Base-by-base conservation (phyloP, 2,888 invertebrate species). In the Lepidonotus clava region DNA sequence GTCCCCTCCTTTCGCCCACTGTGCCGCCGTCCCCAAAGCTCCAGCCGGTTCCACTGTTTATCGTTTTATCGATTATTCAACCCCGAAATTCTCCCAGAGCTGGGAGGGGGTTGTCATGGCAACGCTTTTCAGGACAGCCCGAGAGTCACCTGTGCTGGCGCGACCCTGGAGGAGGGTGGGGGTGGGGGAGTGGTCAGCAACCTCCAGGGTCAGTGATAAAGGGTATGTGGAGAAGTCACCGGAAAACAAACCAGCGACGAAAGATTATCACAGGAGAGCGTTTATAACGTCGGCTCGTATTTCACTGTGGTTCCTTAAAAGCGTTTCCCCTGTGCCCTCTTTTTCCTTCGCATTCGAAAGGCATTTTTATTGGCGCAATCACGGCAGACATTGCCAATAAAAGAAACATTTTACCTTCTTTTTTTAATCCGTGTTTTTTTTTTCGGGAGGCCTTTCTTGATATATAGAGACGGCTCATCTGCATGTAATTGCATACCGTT, bases 21-120 rank as follows among this genome's bases (percentile, higher is more conserved):
- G 21, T 21, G 18, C 18, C 71, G 14, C 71, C 34, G 36, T 2
- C 71, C 34, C 71, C 34, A 18, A 32, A 14, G 18, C 28, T 14
- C 28, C 36, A 36, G n/a, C 34, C 14, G 8, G 8, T 18, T 46
- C 46, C 46, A 46, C 46, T 38, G 36, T 71, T 38, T 71, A 71
- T 71, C 71, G 38, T n/a, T 38, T 71, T 71, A 71, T 71, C 71
- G 71, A 71, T 71, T 71, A 36, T 71, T 71, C 71, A 71, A 71
- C 71, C 71, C n/a, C 61, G 8, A 71, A 71, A 36, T 61, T 61
- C 61, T 61, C 61, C 61, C 61, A 61, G 61, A 28, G 11, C 24
- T n/a, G n/a, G n/a, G n/a, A n/a, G n/a, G n/a, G n/a, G 28, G 61
- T 61, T 28, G 24, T 32, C 61, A 61, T 61, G 61, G 61, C 24